Evolutionary conservation across 2,888 invertebrate species (phyloP).

Genomic region (Pachycephus smyrnensis): DNA sequence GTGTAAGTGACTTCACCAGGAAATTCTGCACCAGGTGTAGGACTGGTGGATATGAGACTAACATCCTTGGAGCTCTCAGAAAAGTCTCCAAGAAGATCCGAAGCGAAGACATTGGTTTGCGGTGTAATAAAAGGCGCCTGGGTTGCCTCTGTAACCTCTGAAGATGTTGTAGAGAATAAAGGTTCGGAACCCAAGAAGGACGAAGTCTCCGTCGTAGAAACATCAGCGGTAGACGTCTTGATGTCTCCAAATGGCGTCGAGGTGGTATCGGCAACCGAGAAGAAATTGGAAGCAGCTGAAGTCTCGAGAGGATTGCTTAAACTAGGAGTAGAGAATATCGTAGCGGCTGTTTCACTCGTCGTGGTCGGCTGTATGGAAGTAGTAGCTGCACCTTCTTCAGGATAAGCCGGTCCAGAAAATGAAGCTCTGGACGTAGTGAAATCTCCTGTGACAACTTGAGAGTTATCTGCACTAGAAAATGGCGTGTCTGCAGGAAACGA

Average conservation of each 20-base stretch:
- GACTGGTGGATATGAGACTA: slow-evolving; percentile 43
- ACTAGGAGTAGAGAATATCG: neutral
- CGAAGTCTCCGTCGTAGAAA: slow-evolving; percentile 24
- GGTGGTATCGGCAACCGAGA: slow-evolving; percentile 38
- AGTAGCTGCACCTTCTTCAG: slow-evolving; percentile 4
- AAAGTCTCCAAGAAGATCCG: slow-evolving; percentile 41
- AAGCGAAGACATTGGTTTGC: slow-evolving; percentile 33
- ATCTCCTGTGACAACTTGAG: slow-evolving; percentile 49
- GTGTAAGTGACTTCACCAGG: slow-evolving; percentile 40
- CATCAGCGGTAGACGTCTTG: slow-evolving; percentile 18
- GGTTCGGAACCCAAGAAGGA: slow-evolving; percentile 33
- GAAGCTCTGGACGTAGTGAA: neutral
- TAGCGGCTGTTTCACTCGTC: slow-evolving; percentile 20
- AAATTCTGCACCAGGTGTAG: slow-evolving; percentile 52
- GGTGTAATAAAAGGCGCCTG: neutral
- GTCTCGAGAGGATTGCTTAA: slow-evolving; percentile 1
- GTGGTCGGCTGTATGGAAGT: slow-evolving; percentile 24
- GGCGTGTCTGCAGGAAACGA: slow-evolving; percentile 42
- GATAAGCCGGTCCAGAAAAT: neutral
- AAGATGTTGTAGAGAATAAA: slow-evolving; percentile 29
- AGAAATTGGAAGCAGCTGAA: slow-evolving; percentile 34
- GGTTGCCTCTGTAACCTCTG: neutral
- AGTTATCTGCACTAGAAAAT: slow-evolving; percentile 60
- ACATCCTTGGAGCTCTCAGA: slow-evolving; percentile 22
- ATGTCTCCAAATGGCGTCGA: neutral